A percentile compares a stretch with the other conserved stretches of the same genome.
Evolutionary conservation across 2,113 vertebrate genomes (phyloP).

Genomic region (Coturnix japonica): DNA sequence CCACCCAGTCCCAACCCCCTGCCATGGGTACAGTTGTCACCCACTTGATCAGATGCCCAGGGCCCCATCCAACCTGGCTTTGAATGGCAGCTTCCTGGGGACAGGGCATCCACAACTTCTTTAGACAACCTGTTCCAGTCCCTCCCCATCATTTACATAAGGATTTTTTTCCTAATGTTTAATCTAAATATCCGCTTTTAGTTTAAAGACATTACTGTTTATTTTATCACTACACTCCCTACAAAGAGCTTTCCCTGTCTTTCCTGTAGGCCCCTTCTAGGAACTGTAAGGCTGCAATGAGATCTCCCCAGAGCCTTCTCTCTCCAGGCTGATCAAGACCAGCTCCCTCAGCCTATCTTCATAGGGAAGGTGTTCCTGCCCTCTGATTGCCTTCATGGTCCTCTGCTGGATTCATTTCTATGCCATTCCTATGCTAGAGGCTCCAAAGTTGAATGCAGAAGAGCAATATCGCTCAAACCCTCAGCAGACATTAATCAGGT

Average conservation of each 20-base stretch:
- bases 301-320: neutral
- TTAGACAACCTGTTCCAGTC: neutral
- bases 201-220: neutral
- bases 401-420: neutral
- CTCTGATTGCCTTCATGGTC: neutral
- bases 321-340: neutral
- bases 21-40: neutral
- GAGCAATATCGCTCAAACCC: neutral
- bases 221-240: neutral
- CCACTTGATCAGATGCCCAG: neutral
- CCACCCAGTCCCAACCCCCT: neutral
- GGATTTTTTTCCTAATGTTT: neutral
- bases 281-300: neutral
- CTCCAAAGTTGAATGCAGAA: neutral
- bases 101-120: too few relatives aligned
- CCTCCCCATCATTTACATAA: neutral
- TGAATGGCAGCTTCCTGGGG: neutral
- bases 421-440: neutral
- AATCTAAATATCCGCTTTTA: neutral
- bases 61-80: neutral
- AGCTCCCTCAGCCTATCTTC: neutral
- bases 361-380: neutral
- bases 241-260: neutral
- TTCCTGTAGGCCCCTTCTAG: neutral
- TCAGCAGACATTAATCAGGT: neutral